These are phyloP conservation scores for Nematostella vectensis DNA, from an alignment of 92 coral and sea anemone genomes.

Conservation along the genomic window DNA sequence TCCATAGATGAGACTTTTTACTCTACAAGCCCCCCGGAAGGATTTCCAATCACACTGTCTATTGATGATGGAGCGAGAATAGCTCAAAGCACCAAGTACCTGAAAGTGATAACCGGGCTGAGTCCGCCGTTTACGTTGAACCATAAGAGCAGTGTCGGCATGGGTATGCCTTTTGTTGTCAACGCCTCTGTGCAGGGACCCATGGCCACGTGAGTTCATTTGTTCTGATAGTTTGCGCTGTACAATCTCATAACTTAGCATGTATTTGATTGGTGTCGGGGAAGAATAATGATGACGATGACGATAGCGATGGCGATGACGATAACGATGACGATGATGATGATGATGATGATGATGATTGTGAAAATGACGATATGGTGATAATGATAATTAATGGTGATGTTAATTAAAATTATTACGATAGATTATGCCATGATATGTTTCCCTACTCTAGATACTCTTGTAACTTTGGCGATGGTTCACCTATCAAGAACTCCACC, in stretches of 20 bases:
- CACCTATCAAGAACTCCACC: slow-evolving; percentile 16
- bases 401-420: not conserved
- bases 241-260: no score
- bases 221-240: no score
- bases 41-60: not conserved
- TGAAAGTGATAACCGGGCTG: not conserved
- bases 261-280: not conserved
- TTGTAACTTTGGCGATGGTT: slow-evolving; percentile 39
- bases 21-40: slow-evolving; percentile 1
- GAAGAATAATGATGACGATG: not conserved
- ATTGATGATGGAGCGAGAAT: not conserved
- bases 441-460: slow-evolving; percentile 15
- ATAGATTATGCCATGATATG: no score
- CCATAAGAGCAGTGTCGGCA: not conserved
- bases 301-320: not conserved
- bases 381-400: not conserved
- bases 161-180: not conserved
- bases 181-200: slow-evolving; percentile 1
- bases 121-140: not conserved
- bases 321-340: not conserved
- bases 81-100: not conserved
- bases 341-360: not conserved
- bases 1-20: not conserved
- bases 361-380: slow-evolving; percentile 2
- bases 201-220: slow-evolving; percentile 17